Conservation (phyloP, 1,140 invertebrate genomes). For the Microplitis demolitor region DNA sequence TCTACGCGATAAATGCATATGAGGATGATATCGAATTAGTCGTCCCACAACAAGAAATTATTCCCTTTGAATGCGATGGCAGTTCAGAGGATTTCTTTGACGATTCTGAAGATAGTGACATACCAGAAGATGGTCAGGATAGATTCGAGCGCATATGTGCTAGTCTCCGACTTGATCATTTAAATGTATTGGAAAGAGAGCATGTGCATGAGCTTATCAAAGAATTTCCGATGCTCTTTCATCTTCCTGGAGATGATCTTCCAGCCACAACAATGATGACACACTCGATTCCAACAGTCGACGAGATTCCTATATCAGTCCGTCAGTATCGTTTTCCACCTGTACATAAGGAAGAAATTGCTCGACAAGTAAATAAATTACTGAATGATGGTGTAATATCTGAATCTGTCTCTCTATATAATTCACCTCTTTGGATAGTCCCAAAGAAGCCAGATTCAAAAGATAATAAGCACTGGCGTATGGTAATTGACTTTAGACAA, state of each 20-base stretch:
- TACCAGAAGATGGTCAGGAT: not conserved
- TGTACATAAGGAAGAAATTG: no score
- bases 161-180: no score
- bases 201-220: not conserved
- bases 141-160: no score
- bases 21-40: not conserved
- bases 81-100: not conserved
- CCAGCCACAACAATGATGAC: no score
- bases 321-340: no score
- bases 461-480: no score
- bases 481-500: no score
- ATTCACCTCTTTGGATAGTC: not conserved
- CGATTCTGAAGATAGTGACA: not conserved
- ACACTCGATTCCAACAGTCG: no score
- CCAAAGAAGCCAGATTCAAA: no score
- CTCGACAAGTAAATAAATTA: conserved; percentile 15
- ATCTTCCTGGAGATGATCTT: not conserved
- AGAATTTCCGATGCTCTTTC: not conserved
- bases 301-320: no score
- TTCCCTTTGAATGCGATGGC: not conserved
- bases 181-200: no score
- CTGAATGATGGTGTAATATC: conserved; percentile 7
- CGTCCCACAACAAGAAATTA: conserved; percentile 7
- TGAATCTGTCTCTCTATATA: not conserved
- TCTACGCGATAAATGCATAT: not conserved